Evolutionary conservation across 1,140 invertebrate species (phyloP), one percentile per base, ranked within the genome.

Genomic region (Drosophila nigromelanica): DNA sequence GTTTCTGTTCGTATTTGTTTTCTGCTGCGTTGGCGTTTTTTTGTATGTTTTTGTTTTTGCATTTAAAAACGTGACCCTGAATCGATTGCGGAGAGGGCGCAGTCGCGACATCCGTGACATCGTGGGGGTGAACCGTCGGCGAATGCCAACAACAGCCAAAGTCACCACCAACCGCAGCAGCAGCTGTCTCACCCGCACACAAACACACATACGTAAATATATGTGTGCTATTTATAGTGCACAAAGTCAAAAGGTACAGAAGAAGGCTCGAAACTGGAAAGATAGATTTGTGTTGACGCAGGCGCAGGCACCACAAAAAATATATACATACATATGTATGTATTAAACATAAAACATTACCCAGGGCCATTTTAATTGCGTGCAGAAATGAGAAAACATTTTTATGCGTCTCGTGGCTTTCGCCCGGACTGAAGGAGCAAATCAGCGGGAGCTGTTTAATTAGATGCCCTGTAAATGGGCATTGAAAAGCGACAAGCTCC

Each of bases 301-400:
- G 43, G 60, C 68, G 52, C 39, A 37, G 59, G 8, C 39, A 18
- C 0, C 47, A 24, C 14, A 35, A 14, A 45, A 35, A 35, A 35
- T 35, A 27, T 35, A 35, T 35, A 24, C 3, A 8, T 35, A 8
- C 4, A 15, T 35, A 35, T 35, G 10, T 35, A 7, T 10, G 10
- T 35, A 8, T 7, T 12, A 48, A 63, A 42, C 15, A 40, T 42
- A 45, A 54, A 54, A 62, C 66, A 52, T 35, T 37, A 21, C 27
- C 18, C 60, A 64, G 42, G 62, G 47, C 73, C 74, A 72, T 75
- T 86, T 86, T 85, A 85, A 78, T 86, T 86, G 74, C 78, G 74
- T 80, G 59, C 70, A 74, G 78, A 86, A 85, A 80, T 63, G 69
- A 61, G 24, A 4, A 27, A 27, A 27, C 24, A 27, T 27, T 27